A percentile compares a stretch with the other conserved stretches of the same genome.
phyloP scores from a whole-genome alignment of 2,797 vertebrate species.

The Zalophus californianus region DNA sequence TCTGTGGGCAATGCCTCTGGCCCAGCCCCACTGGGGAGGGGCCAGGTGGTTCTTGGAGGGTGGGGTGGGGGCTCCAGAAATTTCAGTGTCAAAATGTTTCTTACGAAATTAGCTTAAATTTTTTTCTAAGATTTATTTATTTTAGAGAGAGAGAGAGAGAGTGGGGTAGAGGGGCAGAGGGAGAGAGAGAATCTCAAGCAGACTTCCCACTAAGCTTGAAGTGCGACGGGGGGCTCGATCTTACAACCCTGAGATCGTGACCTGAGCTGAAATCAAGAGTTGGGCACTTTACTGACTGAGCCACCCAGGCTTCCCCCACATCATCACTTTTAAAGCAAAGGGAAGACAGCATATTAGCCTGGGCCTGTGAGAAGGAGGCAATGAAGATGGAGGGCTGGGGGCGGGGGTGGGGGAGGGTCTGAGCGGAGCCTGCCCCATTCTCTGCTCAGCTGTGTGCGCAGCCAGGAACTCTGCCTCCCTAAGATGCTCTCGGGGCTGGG shows the following conservation, averaged over 20 bases:
- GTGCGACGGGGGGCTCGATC: background rate
- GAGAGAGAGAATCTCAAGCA: background rate
- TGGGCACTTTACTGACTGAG: background rate
- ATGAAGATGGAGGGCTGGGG: background rate
- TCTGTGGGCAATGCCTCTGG: background rate
- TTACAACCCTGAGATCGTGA: background rate
- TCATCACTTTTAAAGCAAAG: background rate
- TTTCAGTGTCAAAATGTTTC: background rate
- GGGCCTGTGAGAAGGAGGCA: background rate
- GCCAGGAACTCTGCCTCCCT: background rate
- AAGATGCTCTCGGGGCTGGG: background rate
- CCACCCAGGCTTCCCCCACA: background rate
- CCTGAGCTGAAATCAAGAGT: background rate
- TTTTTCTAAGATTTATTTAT: background rate
- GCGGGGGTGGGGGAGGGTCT: too few relatives aligned
- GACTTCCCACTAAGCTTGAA: background rate
- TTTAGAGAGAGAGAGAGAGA: background rate
- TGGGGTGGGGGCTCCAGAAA: background rate
- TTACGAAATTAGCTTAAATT: background rate
- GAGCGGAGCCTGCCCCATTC: background rate
- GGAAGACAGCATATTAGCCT: background rate
- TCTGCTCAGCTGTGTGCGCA: background rate
- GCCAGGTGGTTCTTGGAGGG: background rate
- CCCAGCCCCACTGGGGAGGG: background rate
- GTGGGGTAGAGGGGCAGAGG: background rate